phyloP scores from a whole-genome alignment of 2,113 vertebrate genomes.

The Psittacula cyanocephala region DNA sequence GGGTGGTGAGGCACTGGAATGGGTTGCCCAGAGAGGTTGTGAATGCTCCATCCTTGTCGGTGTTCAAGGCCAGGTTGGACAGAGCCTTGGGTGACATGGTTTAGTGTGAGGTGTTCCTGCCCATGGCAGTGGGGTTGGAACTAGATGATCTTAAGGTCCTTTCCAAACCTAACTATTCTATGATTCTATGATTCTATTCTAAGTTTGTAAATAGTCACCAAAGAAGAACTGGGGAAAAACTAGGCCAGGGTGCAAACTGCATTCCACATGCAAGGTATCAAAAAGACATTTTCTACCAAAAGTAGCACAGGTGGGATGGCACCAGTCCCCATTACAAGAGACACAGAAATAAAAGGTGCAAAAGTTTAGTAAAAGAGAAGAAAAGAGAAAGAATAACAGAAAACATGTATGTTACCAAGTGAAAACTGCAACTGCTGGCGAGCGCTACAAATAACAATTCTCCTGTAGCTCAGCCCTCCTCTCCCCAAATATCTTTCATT shows the following conservation, averaged over 20 bases:
- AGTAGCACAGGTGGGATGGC: not conserved
- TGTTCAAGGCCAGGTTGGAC: no score
- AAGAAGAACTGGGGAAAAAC: not conserved
- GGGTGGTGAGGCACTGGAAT: no score
- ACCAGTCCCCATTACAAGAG: not conserved
- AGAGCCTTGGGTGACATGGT: no score
- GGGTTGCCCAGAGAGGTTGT: no score
- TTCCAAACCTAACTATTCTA: no score
- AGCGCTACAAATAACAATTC: not conserved
- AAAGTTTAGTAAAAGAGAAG: not conserved
- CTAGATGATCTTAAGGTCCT: no score
- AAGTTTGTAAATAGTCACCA: not conserved
- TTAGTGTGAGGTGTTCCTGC: no score
- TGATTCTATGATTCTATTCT: no score
- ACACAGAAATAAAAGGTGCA: not conserved
- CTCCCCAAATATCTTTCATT: not conserved
- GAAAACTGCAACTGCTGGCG: not conserved
- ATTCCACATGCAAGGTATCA: not conserved
- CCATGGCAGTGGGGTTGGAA: no score
- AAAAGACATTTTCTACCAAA: not conserved
- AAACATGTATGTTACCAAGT: not conserved
- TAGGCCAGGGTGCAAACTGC: not conserved
- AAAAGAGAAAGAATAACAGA: not conserved
- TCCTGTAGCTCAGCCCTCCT: not conserved
- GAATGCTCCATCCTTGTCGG: no score